phyloP scores from a whole-genome alignment of 2,113 vertebrate species.

The Monarcha castaneiventris region DNA sequence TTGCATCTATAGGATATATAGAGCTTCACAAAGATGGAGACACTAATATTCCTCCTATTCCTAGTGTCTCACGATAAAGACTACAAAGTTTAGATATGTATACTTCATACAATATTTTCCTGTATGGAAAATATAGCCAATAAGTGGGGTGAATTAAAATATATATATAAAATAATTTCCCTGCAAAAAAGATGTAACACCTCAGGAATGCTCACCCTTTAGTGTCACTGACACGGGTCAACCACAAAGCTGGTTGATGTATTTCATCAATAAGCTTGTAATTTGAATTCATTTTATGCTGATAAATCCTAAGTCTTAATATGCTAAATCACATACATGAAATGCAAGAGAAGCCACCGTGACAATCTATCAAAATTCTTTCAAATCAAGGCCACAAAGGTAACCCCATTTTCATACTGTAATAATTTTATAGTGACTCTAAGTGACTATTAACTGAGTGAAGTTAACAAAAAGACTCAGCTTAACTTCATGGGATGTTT shows the following conservation, averaged over 20 bases:
- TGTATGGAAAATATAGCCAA: neutral
- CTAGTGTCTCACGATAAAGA: neutral
- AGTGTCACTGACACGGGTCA: neutral
- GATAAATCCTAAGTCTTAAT: neutral
- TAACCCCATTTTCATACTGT: neutral
- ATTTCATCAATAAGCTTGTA: neutral
- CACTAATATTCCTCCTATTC: neutral
- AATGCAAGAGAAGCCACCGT: neutral
- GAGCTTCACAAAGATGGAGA: neutral
- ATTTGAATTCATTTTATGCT: neutral
- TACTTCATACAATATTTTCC: neutral
- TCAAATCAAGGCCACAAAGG: neutral
- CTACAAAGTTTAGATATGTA: neutral
- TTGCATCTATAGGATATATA: neutral
- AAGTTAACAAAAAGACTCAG: neutral
- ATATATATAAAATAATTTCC: neutral
- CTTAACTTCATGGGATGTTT: neutral
- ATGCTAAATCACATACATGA: neutral
- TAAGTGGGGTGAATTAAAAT: neutral
- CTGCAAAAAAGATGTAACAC: neutral
- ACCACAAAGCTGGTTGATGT: neutral
- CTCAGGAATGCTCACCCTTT: neutral
- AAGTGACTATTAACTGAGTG: neutral
- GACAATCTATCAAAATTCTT: neutral
- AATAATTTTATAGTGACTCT: neutral